Conservation (phyloP, 92 coral and sea anemone genomes). For the Galaxea fascicularis region DNA sequence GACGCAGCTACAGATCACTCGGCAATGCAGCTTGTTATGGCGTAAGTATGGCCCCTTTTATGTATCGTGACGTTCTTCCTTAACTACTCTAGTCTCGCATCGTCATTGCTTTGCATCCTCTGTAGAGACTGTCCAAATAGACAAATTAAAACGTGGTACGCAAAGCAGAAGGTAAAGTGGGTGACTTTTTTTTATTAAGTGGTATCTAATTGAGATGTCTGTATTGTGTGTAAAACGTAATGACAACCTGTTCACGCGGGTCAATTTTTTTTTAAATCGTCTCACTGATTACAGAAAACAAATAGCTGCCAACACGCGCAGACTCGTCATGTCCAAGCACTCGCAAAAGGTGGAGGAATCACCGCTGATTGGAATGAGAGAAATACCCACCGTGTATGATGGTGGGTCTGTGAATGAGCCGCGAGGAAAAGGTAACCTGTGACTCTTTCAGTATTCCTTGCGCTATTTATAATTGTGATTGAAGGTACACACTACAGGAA, state of each 20-base stretch:
- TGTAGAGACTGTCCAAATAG: no score
- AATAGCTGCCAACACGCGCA: constrained; percentile 83
- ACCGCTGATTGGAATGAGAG: constrained; percentile 24
- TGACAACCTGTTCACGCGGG: no score
- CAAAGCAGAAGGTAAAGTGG: neutral
- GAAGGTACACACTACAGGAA: no score
- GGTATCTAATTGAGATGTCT: no score
- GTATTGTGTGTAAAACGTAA: no score
- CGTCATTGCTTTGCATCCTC: no score
- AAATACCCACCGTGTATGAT: neutral
- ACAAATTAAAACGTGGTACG: no score
- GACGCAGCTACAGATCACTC: constrained; percentile 46
- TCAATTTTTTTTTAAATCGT: neutral
- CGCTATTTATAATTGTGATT: no score
- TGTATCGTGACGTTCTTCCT: neutral
- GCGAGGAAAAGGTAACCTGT: constrained; percentile 19
- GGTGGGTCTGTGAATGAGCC: constrained; percentile 19
- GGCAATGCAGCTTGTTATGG: constrained; percentile 55
- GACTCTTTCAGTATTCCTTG: neutral
- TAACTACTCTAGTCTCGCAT: neutral
- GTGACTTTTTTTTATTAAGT: neutral
- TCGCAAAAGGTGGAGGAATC: constrained; percentile 67
- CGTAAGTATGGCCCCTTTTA: constrained; percentile 42
- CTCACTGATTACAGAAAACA: constrained; percentile 61
- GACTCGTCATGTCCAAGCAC: constrained; percentile 77